Evolutionary conservation across 1,140 invertebrate species (phyloP).

Genomic region (Macrobrachium nipponense): DNA sequence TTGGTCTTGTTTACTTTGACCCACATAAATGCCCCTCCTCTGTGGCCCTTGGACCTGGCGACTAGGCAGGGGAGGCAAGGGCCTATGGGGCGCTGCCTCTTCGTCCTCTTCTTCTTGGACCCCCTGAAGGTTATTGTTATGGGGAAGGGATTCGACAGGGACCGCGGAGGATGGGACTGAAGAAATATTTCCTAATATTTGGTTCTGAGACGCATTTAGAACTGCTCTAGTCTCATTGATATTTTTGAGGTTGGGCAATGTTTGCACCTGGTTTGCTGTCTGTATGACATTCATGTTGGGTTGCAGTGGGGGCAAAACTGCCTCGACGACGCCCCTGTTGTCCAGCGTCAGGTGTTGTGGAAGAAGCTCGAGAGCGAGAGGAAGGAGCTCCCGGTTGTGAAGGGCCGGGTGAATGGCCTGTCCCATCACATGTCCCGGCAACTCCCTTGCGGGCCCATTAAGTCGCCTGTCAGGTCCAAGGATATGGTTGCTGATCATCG

Average conservation of each 20-base stretch:
- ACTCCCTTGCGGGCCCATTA: not conserved
- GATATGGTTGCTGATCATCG: conserved; percentile 51
- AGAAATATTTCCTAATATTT: not conserved
- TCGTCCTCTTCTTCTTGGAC: conserved; percentile 8
- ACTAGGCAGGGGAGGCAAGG: conserved; percentile 64
- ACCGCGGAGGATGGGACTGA: conserved; percentile 10
- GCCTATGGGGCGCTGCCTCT: conserved; percentile 42
- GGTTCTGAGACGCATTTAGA: not conserved
- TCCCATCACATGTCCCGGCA: not conserved
- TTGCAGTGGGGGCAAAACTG: conserved; percentile 27
- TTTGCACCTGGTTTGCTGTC: conserved; percentile 37
- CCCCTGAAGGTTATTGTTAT: not conserved
- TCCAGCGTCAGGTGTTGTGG: conserved; percentile 45
- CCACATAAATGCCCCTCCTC: conserved; percentile 58
- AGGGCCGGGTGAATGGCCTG: conserved; percentile 9
- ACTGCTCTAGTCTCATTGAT: conserved; percentile 18
- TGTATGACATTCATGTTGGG: conserved; percentile 47
- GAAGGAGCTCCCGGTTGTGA: conserved; percentile 36
- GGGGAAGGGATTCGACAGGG: not conserved
- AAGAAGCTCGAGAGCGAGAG: conserved; percentile 46
- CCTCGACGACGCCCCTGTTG: conserved; percentile 37
- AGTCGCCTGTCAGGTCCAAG: not conserved
- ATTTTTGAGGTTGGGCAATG: conserved; percentile 40
- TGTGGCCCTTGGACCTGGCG: conserved; percentile 63
- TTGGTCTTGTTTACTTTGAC: conserved; percentile 49